A percentile compares a stretch with the other conserved stretches of the same genome.
Evolutionary conservation across 2,113 vertebrate genomes (phyloP).

Genomic region (Atractosteus spatula): DNA sequence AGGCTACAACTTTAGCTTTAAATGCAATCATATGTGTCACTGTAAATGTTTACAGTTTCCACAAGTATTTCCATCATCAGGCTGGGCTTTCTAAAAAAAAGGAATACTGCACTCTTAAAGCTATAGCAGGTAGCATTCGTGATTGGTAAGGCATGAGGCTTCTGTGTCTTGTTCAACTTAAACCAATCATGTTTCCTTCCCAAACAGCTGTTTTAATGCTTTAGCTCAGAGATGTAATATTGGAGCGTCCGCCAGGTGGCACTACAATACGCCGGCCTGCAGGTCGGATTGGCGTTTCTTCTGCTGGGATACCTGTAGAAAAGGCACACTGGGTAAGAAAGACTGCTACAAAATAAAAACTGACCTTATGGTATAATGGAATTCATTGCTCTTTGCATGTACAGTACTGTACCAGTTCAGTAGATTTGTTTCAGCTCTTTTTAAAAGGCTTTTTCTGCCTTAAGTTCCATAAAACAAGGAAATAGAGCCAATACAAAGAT

Average conservation of each 20-base stretch:
- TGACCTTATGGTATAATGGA: too few species aligned
- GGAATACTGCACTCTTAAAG: conserved; percentile 77
- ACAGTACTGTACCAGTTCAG: too few species aligned
- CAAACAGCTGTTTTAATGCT: conserved; percentile 40
- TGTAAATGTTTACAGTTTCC: too few species aligned
- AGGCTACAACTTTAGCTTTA: too few species aligned
- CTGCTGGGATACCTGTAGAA: conserved; percentile 64
- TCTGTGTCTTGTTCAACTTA: conserved; percentile 73
- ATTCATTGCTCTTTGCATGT: too few species aligned
- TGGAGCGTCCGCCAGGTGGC: conserved; percentile 93
- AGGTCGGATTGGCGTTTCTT: conserved; percentile 74
- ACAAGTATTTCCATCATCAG: not conserved
- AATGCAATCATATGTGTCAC: too few species aligned
- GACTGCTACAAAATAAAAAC: too few species aligned
- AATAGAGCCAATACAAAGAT: too few species aligned
- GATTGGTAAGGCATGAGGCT: conserved; percentile 97
- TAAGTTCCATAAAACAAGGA: too few species aligned
- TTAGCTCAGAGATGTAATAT: conserved; percentile 96
- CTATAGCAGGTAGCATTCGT: conserved; percentile 79
- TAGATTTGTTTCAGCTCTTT: too few species aligned
- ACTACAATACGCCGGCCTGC: conserved; percentile 90
- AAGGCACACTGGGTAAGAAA: not conserved
- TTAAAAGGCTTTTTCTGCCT: too few species aligned
- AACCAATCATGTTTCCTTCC: conserved; percentile 53
- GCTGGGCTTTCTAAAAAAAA: conserved; percentile 56